Conservation (phyloP, 2,113 vertebrate genomes). For the Benitochromis conjunctus region DNA sequence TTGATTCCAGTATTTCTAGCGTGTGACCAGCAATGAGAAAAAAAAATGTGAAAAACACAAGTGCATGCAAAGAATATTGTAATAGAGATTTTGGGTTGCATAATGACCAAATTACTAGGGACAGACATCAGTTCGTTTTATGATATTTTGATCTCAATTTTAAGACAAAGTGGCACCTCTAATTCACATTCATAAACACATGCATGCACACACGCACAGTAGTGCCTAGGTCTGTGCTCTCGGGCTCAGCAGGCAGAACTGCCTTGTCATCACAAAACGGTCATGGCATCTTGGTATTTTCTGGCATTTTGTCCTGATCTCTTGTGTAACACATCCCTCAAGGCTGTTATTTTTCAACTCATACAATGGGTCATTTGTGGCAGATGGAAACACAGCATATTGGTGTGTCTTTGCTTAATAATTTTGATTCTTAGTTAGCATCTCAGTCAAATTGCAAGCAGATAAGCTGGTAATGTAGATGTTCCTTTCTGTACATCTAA, state of each 20-base stretch:
- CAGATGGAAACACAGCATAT: background rate
- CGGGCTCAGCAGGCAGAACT: background rate
- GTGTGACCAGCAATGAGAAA: background rate
- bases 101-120: background rate
- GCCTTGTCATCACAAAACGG: constrained; percentile 23
- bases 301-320: constrained; percentile 20
- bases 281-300: constrained; percentile 55
- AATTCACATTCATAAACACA: background rate
- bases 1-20: background rate
- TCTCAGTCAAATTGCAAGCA: background rate
- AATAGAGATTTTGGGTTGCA: background rate
- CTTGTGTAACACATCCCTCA: constrained; percentile 27
- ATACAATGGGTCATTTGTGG: constrained; percentile 9
- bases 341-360: background rate
- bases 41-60: background rate
- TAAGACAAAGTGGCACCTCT: background rate
- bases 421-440: background rate
- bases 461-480: background rate
- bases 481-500: background rate
- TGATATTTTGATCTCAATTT: background rate
- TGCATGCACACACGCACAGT: background rate
- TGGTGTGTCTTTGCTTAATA: background rate
- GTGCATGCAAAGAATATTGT: background rate
- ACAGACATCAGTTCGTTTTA: background rate
- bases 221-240: background rate